Evolutionary conservation across 2,797 vertebrate genomes (phyloP).

Genomic region (Gadopsis bispinosus): DNA sequence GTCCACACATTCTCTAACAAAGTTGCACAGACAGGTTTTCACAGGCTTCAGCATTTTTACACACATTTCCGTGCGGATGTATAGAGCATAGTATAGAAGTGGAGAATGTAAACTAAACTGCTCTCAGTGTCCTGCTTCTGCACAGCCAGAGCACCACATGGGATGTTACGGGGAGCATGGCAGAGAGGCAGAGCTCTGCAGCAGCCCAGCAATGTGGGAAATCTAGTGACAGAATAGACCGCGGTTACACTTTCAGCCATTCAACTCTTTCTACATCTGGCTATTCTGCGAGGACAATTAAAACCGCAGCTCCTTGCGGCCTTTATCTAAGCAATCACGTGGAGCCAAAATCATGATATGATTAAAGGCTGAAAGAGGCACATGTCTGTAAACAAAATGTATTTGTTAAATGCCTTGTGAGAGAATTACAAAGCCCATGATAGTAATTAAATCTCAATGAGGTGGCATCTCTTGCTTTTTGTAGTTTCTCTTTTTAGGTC

Average conservation of each 20-base stretch:
- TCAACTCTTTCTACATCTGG: slow-evolving; percentile 49
- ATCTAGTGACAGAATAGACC: slow-evolving; percentile 48
- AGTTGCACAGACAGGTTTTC: slow-evolving; percentile 2
- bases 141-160: slow-evolving; percentile 53
- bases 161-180: slow-evolving; percentile 53
- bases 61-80: slow-evolving; percentile 26
- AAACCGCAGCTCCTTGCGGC: slow-evolving; percentile 42
- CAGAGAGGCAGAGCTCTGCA: slow-evolving; percentile 52
- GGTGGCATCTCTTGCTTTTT: slow-evolving; percentile 28
- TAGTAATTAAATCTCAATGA: slow-evolving; percentile 43
- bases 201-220: slow-evolving; percentile 54
- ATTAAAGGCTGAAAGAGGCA: slow-evolving; percentile 33
- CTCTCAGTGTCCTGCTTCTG: slow-evolving; percentile 42
- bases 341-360: slow-evolving; percentile 33
- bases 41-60: slow-evolving; percentile 9
- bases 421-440: slow-evolving; percentile 19
- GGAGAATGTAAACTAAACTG: slow-evolving; percentile 60
- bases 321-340: slow-evolving; percentile 45
- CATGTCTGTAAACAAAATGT: slow-evolving; percentile 46
- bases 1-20: neutral
- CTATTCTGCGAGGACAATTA: slow-evolving; percentile 53
- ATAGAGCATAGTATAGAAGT: slow-evolving; percentile 34
- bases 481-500: slow-evolving; percentile 33
- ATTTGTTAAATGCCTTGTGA: slow-evolving; percentile 31
- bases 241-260: slow-evolving; percentile 48